A percentile compares a stretch with the other conserved stretches of the same genome.
These are phyloP conservation scores for Ectropis crepuscularia DNA, from an alignment of 2,888 invertebrate genomes.

Conservation along the genomic window DNA sequence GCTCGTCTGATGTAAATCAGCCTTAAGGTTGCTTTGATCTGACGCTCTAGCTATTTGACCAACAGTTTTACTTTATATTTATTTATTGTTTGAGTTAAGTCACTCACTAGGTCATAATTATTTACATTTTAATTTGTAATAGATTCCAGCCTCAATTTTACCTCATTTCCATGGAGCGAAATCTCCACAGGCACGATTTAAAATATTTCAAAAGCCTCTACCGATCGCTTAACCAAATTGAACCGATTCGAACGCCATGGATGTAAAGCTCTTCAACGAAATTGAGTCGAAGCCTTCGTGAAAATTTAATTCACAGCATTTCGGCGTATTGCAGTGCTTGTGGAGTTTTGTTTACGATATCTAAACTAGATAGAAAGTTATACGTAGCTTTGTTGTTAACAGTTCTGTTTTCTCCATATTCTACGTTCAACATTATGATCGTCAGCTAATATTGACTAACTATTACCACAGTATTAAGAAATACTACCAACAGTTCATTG, in stretches of 20 bases:
- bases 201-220: conserved; percentile 29
- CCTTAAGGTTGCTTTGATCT: too few relatives aligned
- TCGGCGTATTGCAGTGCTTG: conserved; percentile 28
- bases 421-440: neutral
- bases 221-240: conserved; percentile 50
- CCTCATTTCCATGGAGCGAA: conserved; percentile 6
- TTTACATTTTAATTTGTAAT: neutral
- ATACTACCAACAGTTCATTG: too few relatives aligned
- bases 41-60: too few relatives aligned
- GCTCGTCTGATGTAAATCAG: too few relatives aligned
- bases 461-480: too few relatives aligned
- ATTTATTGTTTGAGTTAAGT: too few relatives aligned
- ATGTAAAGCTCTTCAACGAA: conserved; percentile 46
- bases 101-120: neutral
- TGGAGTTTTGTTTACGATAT: neutral
- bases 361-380: neutral
- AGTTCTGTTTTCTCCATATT: neutral
- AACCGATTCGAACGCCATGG: conserved; percentile 38
- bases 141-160: neutral
- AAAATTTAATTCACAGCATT: conserved; percentile 46
- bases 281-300: conserved; percentile 46
- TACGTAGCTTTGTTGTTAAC: neutral
- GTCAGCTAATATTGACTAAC: neutral
- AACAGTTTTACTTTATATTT: too few relatives aligned
- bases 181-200: conserved; percentile 6